Evolutionary conservation across 2,113 vertebrate species (phyloP).

Genomic region (Lophochroa leadbeateri): DNA sequence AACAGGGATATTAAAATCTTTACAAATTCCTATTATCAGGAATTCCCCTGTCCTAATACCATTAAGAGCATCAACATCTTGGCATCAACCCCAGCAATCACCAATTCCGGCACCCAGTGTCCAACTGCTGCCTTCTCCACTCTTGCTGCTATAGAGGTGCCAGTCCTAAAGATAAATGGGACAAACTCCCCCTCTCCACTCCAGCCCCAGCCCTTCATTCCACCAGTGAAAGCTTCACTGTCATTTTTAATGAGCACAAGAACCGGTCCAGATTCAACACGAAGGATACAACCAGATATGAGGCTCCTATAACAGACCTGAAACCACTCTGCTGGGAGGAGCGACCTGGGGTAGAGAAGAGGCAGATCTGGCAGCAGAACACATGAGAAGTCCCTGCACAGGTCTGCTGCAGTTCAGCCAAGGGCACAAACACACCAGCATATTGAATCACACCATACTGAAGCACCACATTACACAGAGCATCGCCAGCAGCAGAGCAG

Average conservation of each 20-base stretch:
- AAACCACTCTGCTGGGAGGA: not conserved
- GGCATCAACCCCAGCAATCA: not conserved
- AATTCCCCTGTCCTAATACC: not conserved
- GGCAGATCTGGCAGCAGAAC: not conserved
- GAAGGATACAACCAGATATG: rapidly evolving
- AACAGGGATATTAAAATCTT: not conserved
- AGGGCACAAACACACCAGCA: not conserved
- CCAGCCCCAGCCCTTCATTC: not conserved
- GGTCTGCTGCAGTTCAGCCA: not conserved
- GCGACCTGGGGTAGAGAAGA: too few species aligned
- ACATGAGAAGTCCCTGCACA: rapidly evolving
- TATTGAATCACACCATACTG: not conserved
- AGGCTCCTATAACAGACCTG: not conserved
- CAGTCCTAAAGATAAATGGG: not conserved
- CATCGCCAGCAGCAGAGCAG: not conserved
- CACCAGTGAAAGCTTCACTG: not conserved
- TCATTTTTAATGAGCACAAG: rapidly evolving
- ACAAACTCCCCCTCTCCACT: not conserved
- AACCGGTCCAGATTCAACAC: rapidly evolving
- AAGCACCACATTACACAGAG: not conserved
- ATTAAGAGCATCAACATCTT: not conserved
- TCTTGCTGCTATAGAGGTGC: not conserved
- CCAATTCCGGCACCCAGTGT: not conserved
- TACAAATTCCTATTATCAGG: not conserved
- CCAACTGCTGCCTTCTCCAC: not conserved